phyloP scores from a whole-genome alignment of 2,113 vertebrate genomes.

The Centrocercus urophasianus region DNA sequence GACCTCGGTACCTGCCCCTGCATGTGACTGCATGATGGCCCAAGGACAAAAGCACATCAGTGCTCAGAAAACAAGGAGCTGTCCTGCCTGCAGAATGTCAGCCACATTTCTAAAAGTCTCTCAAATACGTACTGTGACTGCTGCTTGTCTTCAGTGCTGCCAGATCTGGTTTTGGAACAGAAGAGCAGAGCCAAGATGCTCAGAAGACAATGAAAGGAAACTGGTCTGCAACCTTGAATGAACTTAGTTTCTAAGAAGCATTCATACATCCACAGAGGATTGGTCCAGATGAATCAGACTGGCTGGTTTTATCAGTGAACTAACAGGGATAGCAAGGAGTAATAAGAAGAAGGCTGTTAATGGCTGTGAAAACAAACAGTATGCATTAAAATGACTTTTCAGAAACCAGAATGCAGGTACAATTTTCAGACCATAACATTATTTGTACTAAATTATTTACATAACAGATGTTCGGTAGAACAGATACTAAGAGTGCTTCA shows the following conservation, averaged over 20 bases:
- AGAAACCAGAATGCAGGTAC: not conserved
- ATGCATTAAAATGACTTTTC: not conserved
- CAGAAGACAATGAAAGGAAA: conserved; percentile 42
- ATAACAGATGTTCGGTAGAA: not conserved
- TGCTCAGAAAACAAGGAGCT: not conserved
- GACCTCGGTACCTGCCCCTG: not conserved
- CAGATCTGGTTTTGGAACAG: conserved; percentile 12
- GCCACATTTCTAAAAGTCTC: not conserved
- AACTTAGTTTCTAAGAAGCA: conserved; percentile 28
- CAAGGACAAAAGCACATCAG: not conserved
- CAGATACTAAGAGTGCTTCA: not conserved
- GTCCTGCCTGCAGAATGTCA: not conserved
- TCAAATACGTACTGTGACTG: not conserved
- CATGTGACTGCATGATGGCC: not conserved
- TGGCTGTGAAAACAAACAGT: not conserved
- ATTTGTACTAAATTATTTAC: not conserved
- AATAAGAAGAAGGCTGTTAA: not conserved
- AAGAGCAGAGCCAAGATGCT: conserved; percentile 9
- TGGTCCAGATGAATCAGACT: not conserved
- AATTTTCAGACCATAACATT: not conserved
- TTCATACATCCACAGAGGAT: not conserved
- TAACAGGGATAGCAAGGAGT: not conserved
- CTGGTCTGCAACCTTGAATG: conserved; percentile 16
- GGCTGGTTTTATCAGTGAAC: not conserved
- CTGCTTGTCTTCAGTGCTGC: not conserved